phyloP scores from a whole-genome alignment of 2,113 vertebrate genomes.

The Camarhynchus parvulus region DNA sequence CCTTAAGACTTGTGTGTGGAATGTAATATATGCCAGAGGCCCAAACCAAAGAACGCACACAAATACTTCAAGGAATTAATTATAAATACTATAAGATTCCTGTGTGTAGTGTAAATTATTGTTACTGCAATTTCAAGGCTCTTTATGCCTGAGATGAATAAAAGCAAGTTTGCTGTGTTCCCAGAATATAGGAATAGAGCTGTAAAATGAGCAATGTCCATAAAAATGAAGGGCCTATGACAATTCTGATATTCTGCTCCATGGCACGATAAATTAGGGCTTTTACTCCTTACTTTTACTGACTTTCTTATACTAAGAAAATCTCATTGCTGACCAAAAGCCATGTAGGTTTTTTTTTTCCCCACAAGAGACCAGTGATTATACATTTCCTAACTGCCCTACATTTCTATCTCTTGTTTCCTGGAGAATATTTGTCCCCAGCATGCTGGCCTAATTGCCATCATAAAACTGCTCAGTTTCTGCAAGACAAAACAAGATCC shows the following conservation, averaged over 20 bases:
- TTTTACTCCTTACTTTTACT: not conserved
- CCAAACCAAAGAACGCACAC: not conserved
- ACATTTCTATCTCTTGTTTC: not conserved
- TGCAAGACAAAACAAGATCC: not conserved
- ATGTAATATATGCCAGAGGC: not conserved
- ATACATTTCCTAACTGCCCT: not conserved
- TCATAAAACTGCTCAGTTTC: not conserved
- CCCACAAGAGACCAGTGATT: not conserved
- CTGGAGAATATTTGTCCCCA: not conserved
- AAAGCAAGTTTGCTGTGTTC: not conserved
- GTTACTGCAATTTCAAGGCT: not conserved
- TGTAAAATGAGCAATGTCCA: not conserved
- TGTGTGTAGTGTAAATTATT: not conserved
- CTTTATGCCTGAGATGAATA: not conserved
- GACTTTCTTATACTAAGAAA: not conserved
- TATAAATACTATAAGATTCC: not conserved
- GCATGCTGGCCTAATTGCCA: accelerated
- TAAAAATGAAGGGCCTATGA: not conserved
- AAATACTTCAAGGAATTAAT: constrained; percentile 29
- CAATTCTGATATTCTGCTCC: not conserved
- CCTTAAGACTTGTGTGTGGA: not conserved
- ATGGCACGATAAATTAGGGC: not conserved
- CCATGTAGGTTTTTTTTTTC: not conserved
- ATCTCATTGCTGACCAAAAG: not conserved
- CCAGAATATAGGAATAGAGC: not conserved